Conservation (phyloP, 1,140 invertebrate species). For the Drosophila triauraria region DNA sequence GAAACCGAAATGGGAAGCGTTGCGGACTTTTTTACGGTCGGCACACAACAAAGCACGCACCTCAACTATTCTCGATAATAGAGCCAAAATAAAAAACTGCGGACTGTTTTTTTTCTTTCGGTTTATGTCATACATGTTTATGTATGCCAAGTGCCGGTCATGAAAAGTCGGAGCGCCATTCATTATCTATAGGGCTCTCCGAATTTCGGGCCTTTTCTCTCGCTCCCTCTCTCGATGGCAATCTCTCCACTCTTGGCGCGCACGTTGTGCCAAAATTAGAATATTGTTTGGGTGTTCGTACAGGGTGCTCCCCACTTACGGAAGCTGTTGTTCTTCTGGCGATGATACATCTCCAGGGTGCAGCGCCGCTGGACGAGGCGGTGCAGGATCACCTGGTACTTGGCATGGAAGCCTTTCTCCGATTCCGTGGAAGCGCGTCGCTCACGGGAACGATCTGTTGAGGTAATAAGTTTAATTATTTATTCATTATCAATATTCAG, state of each 20-base stretch:
- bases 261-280: slow-evolving; percentile 75
- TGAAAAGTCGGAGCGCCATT: slow-evolving; percentile 65
- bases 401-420: slow-evolving; percentile 93
- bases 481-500: not conserved
- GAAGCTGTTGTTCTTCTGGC: slow-evolving; percentile 93
- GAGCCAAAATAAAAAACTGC: slow-evolving; percentile 51
- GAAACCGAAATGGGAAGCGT: slow-evolving; percentile 19
- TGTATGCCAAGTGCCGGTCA: slow-evolving; percentile 77
- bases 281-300: slow-evolving; percentile 34
- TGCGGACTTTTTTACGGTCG: slow-evolving; percentile 39
- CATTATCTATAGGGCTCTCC: slow-evolving; percentile 48
- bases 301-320: slow-evolving; percentile 88
- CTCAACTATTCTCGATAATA: slow-evolving; percentile 74
- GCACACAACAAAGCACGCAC: slow-evolving; percentile 74
- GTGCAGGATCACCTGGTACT: slow-evolving; percentile 94
- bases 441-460: slow-evolving; percentile 78
- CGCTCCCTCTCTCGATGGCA: not conserved
- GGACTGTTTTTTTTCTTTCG: slow-evolving; percentile 7
- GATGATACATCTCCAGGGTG: slow-evolving; percentile 95
- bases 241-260: slow-evolving; percentile 20
- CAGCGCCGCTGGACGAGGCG: slow-evolving; percentile 95
- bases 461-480: not conserved
- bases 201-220: slow-evolving; percentile 9
- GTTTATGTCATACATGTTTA: slow-evolving; percentile 29
- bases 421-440: slow-evolving; percentile 92